Evolutionary conservation across 2,888 invertebrate species (phyloP).

Genomic region (Aphrophora alni): DNA sequence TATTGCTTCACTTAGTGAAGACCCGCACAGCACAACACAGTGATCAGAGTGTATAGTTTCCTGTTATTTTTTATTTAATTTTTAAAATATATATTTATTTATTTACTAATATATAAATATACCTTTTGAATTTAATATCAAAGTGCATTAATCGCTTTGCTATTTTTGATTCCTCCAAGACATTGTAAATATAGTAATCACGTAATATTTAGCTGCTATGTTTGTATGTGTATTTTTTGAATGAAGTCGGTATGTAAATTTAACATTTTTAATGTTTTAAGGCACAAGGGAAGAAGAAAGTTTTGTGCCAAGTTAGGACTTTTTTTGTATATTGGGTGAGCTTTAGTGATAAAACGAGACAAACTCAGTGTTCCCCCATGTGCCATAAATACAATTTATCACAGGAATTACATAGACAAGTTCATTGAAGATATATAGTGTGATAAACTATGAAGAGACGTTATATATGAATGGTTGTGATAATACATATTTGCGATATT

Average conservation of each 20-base stretch:
- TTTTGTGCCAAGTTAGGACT: neutral
- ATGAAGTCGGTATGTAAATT: neutral
- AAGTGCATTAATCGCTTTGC: neutral
- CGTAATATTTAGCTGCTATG: neutral
- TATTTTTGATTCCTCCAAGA: neutral
- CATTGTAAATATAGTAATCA: neutral
- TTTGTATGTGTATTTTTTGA: neutral
- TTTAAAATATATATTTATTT: slow-evolving; percentile 9
- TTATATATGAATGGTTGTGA: neutral
- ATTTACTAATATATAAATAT: neutral
- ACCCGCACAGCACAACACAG: neutral
- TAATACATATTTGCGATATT: neutral
- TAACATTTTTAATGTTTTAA: neutral
- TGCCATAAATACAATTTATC: neutral
- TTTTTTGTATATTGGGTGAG: neutral
- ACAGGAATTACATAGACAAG: neutral
- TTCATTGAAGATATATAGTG: neutral
- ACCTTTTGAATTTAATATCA: neutral
- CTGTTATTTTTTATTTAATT: slow-evolving; percentile 3
- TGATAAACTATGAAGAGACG: neutral
- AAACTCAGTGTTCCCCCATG: neutral
- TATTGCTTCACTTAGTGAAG: neutral
- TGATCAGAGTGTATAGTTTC: slow-evolving; percentile 6
- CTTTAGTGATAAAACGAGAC: neutral
- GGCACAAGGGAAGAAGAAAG: neutral